These are phyloP conservation scores for Sepiola atlantica DNA, from an alignment of 2,888 invertebrate species.

Conservation along the genomic window DNA sequence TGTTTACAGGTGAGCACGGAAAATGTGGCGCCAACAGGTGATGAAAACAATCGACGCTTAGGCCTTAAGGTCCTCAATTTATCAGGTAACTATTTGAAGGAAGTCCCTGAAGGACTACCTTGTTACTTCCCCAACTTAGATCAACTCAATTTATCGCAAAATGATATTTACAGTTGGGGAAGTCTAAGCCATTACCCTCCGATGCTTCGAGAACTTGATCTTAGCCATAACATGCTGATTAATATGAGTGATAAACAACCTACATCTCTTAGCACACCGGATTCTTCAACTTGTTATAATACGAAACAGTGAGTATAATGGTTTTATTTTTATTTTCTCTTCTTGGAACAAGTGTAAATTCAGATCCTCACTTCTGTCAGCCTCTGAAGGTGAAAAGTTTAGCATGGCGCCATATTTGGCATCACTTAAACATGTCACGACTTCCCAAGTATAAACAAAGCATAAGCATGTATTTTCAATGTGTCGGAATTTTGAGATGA, in stretches of 20 bases:
- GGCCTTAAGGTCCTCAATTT: conserved; percentile 81
- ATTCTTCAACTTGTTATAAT: conserved; percentile 33
- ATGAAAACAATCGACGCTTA: conserved; percentile 50
- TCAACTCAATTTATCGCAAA: conserved; percentile 92
- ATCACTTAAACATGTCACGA: too few relatives aligned
- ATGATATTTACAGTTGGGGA: conserved; percentile 84
- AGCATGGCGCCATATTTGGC: too few relatives aligned
- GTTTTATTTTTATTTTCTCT: not conserved
- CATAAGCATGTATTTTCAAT: too few relatives aligned
- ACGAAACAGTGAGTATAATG: conserved; percentile 20
- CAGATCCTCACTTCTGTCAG: too few relatives aligned
- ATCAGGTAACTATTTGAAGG: conserved; percentile 91
- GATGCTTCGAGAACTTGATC: conserved; percentile 90
- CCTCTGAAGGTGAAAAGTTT: too few relatives aligned
- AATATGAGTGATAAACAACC: not conserved
- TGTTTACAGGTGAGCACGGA: conserved; percentile 34
- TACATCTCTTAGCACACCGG: not conserved
- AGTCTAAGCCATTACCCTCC: conserved; percentile 92
- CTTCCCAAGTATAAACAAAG: too few relatives aligned
- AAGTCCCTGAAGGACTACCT: conserved; percentile 89
- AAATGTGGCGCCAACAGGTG: not conserved
- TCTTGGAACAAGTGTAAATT: too few relatives aligned
- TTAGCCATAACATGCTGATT: conserved; percentile 78
- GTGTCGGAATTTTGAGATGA: too few relatives aligned
- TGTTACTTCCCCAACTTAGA: conserved; percentile 91